A percentile compares a stretch with the other conserved stretches of the same genome.
These are phyloP conservation scores for Cylas formicarius DNA, from an alignment of 1,140 invertebrate species.

Conservation along the genomic window DNA sequence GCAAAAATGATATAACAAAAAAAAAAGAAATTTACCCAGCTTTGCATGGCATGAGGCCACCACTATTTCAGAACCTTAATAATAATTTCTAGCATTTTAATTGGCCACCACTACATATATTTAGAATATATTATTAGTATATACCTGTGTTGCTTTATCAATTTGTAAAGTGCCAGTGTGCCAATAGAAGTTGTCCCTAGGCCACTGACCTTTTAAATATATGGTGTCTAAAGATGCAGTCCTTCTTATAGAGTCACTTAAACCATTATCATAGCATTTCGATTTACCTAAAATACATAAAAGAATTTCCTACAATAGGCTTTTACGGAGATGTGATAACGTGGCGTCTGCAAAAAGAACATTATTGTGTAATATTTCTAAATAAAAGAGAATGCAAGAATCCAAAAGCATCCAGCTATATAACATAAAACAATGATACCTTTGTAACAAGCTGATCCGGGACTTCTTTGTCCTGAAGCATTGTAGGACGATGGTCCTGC, in stretches of 20 bases:
- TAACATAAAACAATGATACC: constrained; percentile 42
- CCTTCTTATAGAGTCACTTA: constrained; percentile 56
- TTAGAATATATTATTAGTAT: not conserved
- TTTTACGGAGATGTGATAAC: not conserved
- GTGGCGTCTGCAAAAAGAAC: not conserved
- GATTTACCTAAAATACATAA: constrained; percentile 15
- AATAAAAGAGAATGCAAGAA: not conserved
- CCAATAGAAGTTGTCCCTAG: constrained; percentile 59
- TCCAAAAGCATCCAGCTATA: not conserved
- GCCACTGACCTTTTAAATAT: constrained; percentile 69
- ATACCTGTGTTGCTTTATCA: constrained; percentile 71
- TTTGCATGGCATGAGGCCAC: too few relatives aligned
- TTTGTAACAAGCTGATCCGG: constrained; percentile 63
- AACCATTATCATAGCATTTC: constrained; percentile 29
- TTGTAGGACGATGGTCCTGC: constrained; percentile 58
- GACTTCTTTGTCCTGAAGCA: constrained; percentile 59
- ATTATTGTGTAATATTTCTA: not conserved
- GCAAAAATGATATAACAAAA: too few relatives aligned
- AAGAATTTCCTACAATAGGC: not conserved
- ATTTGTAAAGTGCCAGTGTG: constrained; percentile 60
- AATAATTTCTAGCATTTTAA: too few relatives aligned
- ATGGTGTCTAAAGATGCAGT: constrained; percentile 71
- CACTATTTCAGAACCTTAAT: too few relatives aligned
- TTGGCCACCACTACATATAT: too few relatives aligned
- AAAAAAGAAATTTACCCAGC: too few relatives aligned